phyloP scores from a whole-genome alignment of 2,113 vertebrate genomes.

The Silurus glanis region DNA sequence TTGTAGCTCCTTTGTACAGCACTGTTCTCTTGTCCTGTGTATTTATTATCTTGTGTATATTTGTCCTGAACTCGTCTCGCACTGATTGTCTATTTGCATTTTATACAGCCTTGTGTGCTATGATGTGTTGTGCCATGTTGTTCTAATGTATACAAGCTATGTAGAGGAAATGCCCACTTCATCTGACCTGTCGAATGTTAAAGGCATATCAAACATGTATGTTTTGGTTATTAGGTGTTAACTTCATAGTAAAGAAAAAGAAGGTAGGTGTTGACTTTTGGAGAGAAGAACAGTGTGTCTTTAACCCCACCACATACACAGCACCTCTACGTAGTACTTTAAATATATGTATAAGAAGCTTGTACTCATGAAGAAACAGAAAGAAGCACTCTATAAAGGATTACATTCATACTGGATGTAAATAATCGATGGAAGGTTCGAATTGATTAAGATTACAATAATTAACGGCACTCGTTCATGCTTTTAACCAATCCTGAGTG shows the following conservation, averaged over 20 bases:
- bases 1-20: neutral
- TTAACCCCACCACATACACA: neutral
- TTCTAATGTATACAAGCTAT: neutral
- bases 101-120: neutral
- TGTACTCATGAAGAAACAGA: neutral
- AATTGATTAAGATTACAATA: neutral
- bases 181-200: neutral
- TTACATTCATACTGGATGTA: neutral
- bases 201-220: neutral
- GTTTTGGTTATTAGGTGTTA: neutral
- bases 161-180: neutral
- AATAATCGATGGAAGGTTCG: neutral
- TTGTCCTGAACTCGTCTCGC: neutral
- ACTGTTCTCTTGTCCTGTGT: neutral
- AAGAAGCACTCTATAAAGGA: neutral
- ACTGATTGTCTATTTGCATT: neutral
- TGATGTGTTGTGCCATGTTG: neutral
- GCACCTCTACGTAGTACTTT: neutral
- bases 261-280: neutral
- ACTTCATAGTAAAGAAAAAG: too few relatives aligned
- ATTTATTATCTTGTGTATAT: neutral
- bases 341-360: neutral
- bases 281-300: neutral
- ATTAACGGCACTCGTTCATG: neutral
- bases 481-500: neutral